Evolutionary conservation across 2,797 vertebrate genomes (phyloP), one percentile per base, ranked within the genome.

Genomic region (Enteromius afrohamiltoni): DNA sequence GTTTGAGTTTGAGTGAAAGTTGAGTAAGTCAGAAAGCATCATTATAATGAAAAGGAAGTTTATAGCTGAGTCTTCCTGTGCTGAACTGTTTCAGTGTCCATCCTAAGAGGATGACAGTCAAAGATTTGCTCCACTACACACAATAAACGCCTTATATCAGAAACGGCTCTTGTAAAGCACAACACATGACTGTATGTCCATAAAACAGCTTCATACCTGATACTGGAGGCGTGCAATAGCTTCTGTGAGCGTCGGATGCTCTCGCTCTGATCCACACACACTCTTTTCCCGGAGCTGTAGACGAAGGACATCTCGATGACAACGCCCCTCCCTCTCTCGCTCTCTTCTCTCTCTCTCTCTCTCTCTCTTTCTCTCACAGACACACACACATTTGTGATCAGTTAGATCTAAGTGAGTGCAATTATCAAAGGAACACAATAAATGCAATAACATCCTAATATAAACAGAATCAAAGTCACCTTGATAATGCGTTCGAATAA

Each of bases 221-320:
- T 70, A 6, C 1, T 71, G 16, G 11, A 67, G 75, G 14, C 6
- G 60, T 34, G 17, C 16, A 34, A 29, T 17, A 14, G 6, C 85
- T 79, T 51, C 19, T 26, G 60, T 29, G 23, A 62, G 13, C 5
- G 58, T 64, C 65, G 23, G 67, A 64, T 60, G 21, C 62, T 81
- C 53, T 82, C 17, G 67, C 11, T 81, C 40, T 40, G 49, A 85
- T 78, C 84, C 17, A 68, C 31, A 37, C 55, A 70, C 55, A 70
- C 79, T 17, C 67, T 23, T 51, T 51, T 26, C 74, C 75, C 79
- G 47, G 45, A 77, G 69, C 67, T 81, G 26, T 55, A 78, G 70
- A 69, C 8, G 29, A 85, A 85, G 80, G 80, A 85, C 77, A 79
- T 80, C 87, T 62, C 82, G 82, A 85, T 78, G 85, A 77, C 80